Evolutionary conservation across 2,888 invertebrate species (phyloP).

Genomic region (Argyra leucocephala): DNA sequence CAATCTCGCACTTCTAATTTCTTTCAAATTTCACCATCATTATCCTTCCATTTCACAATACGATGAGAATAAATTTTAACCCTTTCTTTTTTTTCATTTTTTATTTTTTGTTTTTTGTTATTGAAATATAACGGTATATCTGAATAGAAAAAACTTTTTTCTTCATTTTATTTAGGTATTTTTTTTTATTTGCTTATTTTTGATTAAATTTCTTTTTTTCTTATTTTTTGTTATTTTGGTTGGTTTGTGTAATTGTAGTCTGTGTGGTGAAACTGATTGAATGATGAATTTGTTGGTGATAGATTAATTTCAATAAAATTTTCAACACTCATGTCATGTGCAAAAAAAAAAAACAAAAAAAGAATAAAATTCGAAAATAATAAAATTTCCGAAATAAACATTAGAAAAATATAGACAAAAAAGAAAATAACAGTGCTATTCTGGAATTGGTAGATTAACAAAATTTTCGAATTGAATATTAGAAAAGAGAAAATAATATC

Average conservation of each 20-base stretch:
- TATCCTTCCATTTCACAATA: too few species aligned
- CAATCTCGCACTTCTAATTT: too few species aligned
- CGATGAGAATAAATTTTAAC: not conserved
- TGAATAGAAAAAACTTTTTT: not conserved
- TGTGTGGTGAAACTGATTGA: not conserved
- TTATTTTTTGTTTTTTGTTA: not conserved
- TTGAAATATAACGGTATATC: not conserved
- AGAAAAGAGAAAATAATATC: too few species aligned
- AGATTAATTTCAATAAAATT: constrained; percentile 8
- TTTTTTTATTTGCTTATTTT: not conserved
- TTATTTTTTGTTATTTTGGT: too few species aligned
- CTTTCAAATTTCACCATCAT: too few species aligned
- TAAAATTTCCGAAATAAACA: too few species aligned
- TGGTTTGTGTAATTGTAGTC: too few species aligned
- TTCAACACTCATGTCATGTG: not conserved
- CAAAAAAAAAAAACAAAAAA: not conserved
- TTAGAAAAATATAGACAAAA: too few species aligned
- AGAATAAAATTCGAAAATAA: too few species aligned
- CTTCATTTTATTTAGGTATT: not conserved
- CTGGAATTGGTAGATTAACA: too few species aligned
- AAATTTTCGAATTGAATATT: too few species aligned
- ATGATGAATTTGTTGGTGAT: constrained; percentile 9
- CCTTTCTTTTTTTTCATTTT: not conserved
- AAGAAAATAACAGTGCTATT: too few species aligned
- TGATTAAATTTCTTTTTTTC: not conserved